Evolutionary conservation across 2,888 invertebrate genomes (phyloP).

Genomic region (Agrotis exclamationis): DNA sequence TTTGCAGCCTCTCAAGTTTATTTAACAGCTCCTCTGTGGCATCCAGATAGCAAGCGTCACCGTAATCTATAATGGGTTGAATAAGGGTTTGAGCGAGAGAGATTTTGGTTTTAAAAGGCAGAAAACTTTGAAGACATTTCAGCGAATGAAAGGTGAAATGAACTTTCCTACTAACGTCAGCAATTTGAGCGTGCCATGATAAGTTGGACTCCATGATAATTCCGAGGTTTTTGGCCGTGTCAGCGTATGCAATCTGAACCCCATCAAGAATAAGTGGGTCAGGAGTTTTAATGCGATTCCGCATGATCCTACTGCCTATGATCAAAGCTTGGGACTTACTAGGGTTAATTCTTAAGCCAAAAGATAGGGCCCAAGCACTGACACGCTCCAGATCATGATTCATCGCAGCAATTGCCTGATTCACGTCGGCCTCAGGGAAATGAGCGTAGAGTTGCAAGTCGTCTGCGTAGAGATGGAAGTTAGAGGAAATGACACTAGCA

Average conservation of each 20-base stretch:
- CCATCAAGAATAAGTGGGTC: not conserved
- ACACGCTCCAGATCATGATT: too few species aligned
- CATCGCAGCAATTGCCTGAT: too few species aligned
- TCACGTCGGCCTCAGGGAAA: too few species aligned
- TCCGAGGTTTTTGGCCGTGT: too few species aligned
- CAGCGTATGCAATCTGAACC: not conserved
- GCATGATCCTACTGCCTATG: not conserved
- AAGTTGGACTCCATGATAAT: not conserved
- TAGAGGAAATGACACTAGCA: too few species aligned
- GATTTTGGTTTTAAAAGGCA: not conserved
- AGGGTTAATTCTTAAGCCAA: too few species aligned
- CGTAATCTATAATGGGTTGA: not conserved
- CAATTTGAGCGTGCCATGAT: not conserved
- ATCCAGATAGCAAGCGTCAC: not conserved
- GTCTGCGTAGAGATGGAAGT: too few species aligned
- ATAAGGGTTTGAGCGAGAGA: not conserved
- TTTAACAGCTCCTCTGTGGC: not conserved
- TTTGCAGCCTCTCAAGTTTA: constrained; percentile 3
- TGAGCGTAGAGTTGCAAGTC: too few species aligned
- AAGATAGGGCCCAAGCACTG: too few species aligned
- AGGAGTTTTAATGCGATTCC: not conserved
- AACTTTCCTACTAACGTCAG: not conserved
- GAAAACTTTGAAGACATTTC: not conserved
- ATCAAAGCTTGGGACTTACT: not conserved
- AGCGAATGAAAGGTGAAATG: not conserved